Evolutionary conservation across 2,888 invertebrate species (phyloP), one percentile per base, ranked within the genome.

Genomic region (Cyclophora punctaria): DNA sequence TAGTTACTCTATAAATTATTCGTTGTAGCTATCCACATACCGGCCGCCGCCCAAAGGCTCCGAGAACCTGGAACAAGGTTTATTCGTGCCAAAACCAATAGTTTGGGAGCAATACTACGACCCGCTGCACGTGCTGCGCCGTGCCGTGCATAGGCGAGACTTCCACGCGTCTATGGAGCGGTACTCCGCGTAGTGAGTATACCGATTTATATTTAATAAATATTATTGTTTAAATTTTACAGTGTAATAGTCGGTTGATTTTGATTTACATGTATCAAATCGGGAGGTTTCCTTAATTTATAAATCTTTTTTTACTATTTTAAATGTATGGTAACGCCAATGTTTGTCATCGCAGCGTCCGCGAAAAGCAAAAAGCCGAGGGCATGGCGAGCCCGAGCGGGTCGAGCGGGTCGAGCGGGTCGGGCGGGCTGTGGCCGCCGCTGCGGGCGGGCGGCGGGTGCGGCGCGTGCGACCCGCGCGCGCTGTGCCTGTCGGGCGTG

Each of bases 31-130:
- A 20, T 95, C 96, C 0, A 94, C 94, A 45, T 97, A 96, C 78
- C 93, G 95, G 58, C 95, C 96, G 1, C 98, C 98, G 1, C 90
- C 91, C 0, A 80, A 84, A 37, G 90, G 91, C 2, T 91, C 91
- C 0, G 91, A 92, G 75, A 96, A 95, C 78, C 90, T 98, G 56
- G 98, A 98, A 82, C 93, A 98, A 86, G 94, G 98, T 53, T 89
- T 97, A 90, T 94, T 98, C 89, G 93, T 94, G 72, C 92, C 98
- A 64, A 95, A 94, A 75, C 90, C 94, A 5, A 88, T 90, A 7
- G 94, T 97, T n/a, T 98, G 98, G 98, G 94, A 96, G 75, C 91
- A 92, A 58, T 92, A 96, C 70, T 98, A 96, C 80, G 98, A 98
- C 85, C 98, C 98, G 0, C 90, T 99, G 51, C 97, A 98, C 80